Percentiles rank a stretch among this genome's conserved stretches.
phyloP scores from a whole-genome alignment of 2,888 invertebrate species.

The Leptothorax acervorum region DNA sequence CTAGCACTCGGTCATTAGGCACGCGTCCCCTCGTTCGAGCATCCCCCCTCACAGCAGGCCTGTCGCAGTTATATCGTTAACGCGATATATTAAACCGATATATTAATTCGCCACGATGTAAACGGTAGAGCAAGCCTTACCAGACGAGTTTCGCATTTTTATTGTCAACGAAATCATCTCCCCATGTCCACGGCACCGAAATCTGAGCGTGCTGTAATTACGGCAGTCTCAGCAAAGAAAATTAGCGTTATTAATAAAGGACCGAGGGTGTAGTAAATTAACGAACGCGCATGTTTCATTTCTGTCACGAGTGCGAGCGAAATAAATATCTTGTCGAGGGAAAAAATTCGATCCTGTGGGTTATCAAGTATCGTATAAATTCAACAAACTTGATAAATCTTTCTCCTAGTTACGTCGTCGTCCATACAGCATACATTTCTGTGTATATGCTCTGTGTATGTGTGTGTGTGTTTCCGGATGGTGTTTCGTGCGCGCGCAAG shows the following conservation, averaged over 20 bases:
- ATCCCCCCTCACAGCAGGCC: not conserved
- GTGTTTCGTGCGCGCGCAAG: slow-evolving; percentile 14
- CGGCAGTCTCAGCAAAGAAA: not conserved
- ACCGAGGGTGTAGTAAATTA: not conserved
- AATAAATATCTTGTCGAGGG: not conserved
- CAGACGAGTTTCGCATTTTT: not conserved
- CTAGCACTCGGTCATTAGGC: not conserved
- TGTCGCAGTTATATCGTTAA: not conserved
- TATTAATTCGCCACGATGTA: not conserved
- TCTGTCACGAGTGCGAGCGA: not conserved
- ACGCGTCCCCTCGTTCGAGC: not conserved
- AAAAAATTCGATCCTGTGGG: not conserved
- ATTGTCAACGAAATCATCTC: not conserved
- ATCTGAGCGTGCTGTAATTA: not conserved
- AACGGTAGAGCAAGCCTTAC: not conserved
- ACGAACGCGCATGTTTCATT: not conserved
- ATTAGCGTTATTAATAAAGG: slow-evolving; percentile 7
- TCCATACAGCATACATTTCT: not conserved
- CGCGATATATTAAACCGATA: not conserved
- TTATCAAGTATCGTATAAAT: not conserved
- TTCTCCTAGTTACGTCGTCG: slow-evolving; percentile 19
- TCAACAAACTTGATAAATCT: slow-evolving; percentile 13
- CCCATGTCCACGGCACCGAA: not conserved
- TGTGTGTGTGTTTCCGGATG: slow-evolving; percentile 1
- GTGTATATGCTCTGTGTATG: slow-evolving; percentile 1